A percentile compares a stretch with the other conserved stretches of the same genome.
Conservation (phyloP, 2,888 invertebrate species). For the Coelopa pilipes region DNA sequence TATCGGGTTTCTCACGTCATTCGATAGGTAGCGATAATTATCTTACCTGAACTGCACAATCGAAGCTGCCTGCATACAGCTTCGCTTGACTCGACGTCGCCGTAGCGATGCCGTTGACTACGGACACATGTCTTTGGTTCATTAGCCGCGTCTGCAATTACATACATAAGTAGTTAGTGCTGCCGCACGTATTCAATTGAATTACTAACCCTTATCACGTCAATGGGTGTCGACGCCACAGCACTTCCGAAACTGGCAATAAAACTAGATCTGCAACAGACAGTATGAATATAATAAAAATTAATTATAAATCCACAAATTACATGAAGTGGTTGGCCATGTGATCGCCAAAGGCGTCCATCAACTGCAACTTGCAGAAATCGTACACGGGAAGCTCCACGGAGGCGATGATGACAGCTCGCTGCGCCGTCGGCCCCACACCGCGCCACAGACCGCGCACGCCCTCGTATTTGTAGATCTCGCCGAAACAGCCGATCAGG, state of each 20-base stretch:
- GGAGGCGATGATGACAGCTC: constrained; percentile 92
- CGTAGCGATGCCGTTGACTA: constrained; percentile 62
- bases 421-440: constrained; percentile 90
- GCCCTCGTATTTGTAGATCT: constrained; percentile 87
- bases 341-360: constrained; percentile 79
- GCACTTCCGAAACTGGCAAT: constrained; percentile 93
- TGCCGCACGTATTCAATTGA: neutral
- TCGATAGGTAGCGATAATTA: neutral
- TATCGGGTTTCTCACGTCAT: neutral
- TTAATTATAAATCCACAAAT: constrained; percentile 50
- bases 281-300: neutral
- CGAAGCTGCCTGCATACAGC: constrained; percentile 84
- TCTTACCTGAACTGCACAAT: constrained; percentile 81
- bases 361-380: constrained; percentile 82
- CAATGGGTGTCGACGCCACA: constrained; percentile 92
- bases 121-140: constrained; percentile 82
- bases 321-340: constrained; percentile 88
- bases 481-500: constrained; percentile 81
- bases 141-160: constrained; percentile 86
- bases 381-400: constrained; percentile 96
- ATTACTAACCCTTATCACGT: constrained; percentile 84
- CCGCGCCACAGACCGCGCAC: constrained; percentile 89
- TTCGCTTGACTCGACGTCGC: constrained; percentile 55
- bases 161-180: constrained; percentile 1
- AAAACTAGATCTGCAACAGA: constrained; percentile 80